Evolutionary conservation across 2,888 invertebrate genomes (phyloP).

Genomic region (Caenorhabditis sulstoni): DNA sequence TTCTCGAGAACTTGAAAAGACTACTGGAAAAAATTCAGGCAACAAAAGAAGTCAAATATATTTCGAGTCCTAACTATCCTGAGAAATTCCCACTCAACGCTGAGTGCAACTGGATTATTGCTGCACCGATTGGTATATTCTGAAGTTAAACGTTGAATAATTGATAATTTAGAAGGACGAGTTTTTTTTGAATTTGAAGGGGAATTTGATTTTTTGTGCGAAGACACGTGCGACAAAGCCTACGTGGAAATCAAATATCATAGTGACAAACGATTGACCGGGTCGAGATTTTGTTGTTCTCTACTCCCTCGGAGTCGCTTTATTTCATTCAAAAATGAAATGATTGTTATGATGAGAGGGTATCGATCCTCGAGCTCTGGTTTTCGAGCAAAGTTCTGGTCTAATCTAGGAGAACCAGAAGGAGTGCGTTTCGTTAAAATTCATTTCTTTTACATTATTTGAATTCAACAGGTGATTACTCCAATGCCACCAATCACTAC

Average conservation of each 20-base stretch:
- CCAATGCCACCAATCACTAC: constrained; percentile 43
- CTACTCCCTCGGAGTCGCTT: constrained; percentile 68
- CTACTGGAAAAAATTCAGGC: constrained; percentile 53
- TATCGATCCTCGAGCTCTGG: constrained; percentile 66
- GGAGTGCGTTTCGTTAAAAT: background rate
- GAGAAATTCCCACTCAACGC: constrained; percentile 66
- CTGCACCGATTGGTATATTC: constrained; percentile 63
- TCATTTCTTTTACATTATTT: background rate
- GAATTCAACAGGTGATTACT: constrained; percentile 18
- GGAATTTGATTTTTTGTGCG: constrained; percentile 76
- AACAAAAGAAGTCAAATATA: constrained; percentile 60
- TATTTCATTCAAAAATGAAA: constrained; percentile 72
- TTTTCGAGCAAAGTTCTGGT: constrained; percentile 75
- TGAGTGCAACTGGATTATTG: constrained; percentile 78
- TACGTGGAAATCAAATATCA: constrained; percentile 79
- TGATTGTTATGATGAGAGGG: constrained; percentile 76
- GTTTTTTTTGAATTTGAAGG: constrained; percentile 75
- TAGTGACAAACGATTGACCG: constrained; percentile 76
- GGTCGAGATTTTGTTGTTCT: constrained; percentile 79
- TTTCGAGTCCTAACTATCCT: constrained; percentile 73
- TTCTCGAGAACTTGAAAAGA: background rate
- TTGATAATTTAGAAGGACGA: constrained; percentile 56
- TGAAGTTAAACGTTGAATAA: background rate
- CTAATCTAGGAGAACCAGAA: constrained; percentile 64
- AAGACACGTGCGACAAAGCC: constrained; percentile 79